Base-by-base conservation (phyloP, 2,113 vertebrate genomes). In the Eolophus roseicapilla region DNA sequence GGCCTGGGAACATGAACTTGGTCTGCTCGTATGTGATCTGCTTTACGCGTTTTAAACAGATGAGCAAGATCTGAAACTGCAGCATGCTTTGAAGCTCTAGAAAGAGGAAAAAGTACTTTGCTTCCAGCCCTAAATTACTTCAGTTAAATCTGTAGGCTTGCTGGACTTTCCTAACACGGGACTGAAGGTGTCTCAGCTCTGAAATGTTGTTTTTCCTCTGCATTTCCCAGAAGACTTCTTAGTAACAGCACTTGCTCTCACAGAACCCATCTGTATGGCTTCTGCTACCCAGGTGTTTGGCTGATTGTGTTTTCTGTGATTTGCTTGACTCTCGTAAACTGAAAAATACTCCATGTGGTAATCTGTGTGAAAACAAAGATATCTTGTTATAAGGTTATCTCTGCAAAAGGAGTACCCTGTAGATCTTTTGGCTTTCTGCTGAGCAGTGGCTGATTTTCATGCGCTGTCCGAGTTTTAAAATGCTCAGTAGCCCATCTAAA, bases 11-110 rank as follows among this genome's bases (percentile, higher is more conserved):
- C 14, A 7, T 2, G 15, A 18, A 6, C 8, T 27, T 53, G 5
- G 5, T 82, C 31, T 77, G 35, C 13, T 92, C 1, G 0, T 25
- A 0, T 13, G 1, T 59, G 13, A 57, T 74, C n/a, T 81, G 31
- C 46, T 59, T 60, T 0, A 0, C 77, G 39, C 25, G 20, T 60
- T 63, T 59, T 44, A 55, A 46, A n/a, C 27, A 41, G 23, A 16
- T 43, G 73, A 83, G 53, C 29, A 44, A 49, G 46, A 47, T 60
- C 37, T 67, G 60, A 49, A 92, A 62, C 55, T 59, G 18, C 73
- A 82, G 15, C 0, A 0, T 46, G 19, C 17, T 13, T 37, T 71
- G 35, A 64, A 68, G 23, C 25, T 44, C 19, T 68, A 55, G 25
- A 57, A 86, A 14, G 25, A 82, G 62, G n/a, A 49, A n/a, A 46